Base-by-base conservation (phyloP, 2,797 vertebrate genomes). In the Alcedo quadribrachys region DNA sequence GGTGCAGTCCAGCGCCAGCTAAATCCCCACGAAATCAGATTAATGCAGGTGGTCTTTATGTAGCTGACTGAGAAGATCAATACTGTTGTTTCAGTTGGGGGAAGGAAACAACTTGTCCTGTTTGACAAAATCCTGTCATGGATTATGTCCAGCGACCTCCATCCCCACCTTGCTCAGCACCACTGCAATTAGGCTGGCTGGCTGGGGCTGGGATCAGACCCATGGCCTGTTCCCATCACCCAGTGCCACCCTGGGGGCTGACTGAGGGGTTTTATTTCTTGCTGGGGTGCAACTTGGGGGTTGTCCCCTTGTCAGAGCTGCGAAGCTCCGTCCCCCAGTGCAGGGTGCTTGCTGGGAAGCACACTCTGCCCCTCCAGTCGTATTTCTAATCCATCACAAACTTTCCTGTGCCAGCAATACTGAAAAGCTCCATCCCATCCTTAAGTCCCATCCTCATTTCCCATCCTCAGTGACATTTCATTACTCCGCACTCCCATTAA, bases 11-110 rank as follows among this genome's bases (percentile, higher is more conserved):
- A 28, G 21, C 75, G 89, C 95, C 94, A 96, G 90, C 92, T 95
- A 97, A 96, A 96, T 95, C 94, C 94, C 90, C 92, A 93, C 93
- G 97, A 97, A 97, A 96, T 97, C 94, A 92, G 95, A 97, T 97
- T 96, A 97, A 97, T 97, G 95, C 95, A 96, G 96, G 96, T 96
- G 94, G 83, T 97, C 97, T 97, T 93, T 92, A 95, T 96, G 90
- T 94, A 96, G 92, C 96, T 96, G 89, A 95, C 96, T 91, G 89
- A 87, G 81, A 85, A 93, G 95, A 97, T 97, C 97, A 97, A 98
- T 97, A 97, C 67, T 84, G 92, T 83, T 97, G 92, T 95, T 94
- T 90, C 90, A 86, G 65, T 65, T 32, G 13, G 67, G 84, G 85
- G 76, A 94, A 93, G 65, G 79, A 68, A 95, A 76, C 96, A 96